These are phyloP conservation scores for Brachionus rotundiformis DNA, from an alignment of 1,140 invertebrate species.

Conservation along the genomic window DNA sequence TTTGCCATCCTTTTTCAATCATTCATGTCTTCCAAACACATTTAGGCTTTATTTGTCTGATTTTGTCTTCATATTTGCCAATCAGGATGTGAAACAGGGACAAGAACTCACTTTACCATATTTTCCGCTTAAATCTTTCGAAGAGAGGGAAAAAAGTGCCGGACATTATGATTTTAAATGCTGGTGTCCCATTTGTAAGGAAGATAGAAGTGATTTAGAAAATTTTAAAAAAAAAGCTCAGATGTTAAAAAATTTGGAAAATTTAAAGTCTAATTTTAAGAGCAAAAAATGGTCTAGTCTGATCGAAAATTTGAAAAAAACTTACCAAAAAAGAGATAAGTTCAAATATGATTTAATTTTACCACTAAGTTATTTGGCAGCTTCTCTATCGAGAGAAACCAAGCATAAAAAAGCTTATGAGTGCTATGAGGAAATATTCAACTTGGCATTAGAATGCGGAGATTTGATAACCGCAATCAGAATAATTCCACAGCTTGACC, in stretches of 20 bases:
- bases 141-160: constrained; percentile 7
- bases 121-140: background rate
- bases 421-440: background rate
- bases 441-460: background rate
- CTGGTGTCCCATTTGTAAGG: constrained; percentile 9
- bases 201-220: background rate
- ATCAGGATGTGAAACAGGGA: constrained; percentile 22
- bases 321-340: background rate
- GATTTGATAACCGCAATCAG: background rate
- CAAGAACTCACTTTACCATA: constrained; percentile 10
- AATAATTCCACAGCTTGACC: background rate
- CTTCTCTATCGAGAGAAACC: background rate
- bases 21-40: constrained; percentile 18
- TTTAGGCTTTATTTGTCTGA: background rate
- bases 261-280: background rate
- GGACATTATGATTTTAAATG: constrained; percentile 12
- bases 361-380: background rate
- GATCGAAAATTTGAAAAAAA: constrained; percentile 36
- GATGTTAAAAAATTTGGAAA: background rate
- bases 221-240: background rate
- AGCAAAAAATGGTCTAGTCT: background rate
- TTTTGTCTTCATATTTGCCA: constrained; percentile 22
- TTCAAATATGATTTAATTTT: constrained; percentile 34
- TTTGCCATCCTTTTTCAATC: constrained; percentile 30
- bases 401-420: background rate